Conservation (phyloP, 2,888 invertebrate genomes). For the Latrodectus elegans region DNA sequence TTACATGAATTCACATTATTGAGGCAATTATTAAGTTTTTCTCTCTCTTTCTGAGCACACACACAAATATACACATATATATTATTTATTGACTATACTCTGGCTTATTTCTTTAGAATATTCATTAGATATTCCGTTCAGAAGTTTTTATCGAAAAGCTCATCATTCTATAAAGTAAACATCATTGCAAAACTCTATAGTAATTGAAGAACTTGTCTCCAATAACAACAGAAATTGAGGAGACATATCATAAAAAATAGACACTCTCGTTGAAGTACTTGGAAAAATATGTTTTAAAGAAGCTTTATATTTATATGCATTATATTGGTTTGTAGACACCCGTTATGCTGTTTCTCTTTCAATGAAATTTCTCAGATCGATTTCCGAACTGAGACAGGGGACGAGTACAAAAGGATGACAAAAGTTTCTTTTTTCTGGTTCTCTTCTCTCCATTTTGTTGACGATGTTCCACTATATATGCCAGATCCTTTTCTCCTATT, state of each 20-base stretch:
- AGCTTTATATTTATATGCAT: slow-evolving; percentile 13
- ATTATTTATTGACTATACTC: too few species aligned
- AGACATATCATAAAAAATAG: background rate
- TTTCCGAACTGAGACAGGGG: slow-evolving; percentile 24
- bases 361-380: slow-evolving; percentile 47
- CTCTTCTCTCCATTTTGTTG: slow-evolving; percentile 30
- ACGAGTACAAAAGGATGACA: slow-evolving; percentile 26
- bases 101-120: too few species aligned
- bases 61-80: too few species aligned
- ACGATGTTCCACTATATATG: slow-evolving; percentile 26
- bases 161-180: too few species aligned
- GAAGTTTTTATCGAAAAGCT: too few species aligned
- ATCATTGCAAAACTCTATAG: too few species aligned
- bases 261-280: background rate
- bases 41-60: too few species aligned
- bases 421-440: slow-evolving; percentile 10
- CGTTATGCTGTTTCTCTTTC: slow-evolving; percentile 29
- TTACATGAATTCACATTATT: too few species aligned
- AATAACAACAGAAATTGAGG: too few species aligned
- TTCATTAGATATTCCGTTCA: too few species aligned
- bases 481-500: slow-evolving; percentile 27
- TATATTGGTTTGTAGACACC: slow-evolving; percentile 33
- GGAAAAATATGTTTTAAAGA: background rate
- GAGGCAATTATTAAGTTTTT: too few species aligned
- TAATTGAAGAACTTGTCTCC: too few species aligned